These are phyloP conservation scores for Phalacrocorax pelagicus DNA, from an alignment of 2,113 vertebrate species.

Conservation along the genomic window DNA sequence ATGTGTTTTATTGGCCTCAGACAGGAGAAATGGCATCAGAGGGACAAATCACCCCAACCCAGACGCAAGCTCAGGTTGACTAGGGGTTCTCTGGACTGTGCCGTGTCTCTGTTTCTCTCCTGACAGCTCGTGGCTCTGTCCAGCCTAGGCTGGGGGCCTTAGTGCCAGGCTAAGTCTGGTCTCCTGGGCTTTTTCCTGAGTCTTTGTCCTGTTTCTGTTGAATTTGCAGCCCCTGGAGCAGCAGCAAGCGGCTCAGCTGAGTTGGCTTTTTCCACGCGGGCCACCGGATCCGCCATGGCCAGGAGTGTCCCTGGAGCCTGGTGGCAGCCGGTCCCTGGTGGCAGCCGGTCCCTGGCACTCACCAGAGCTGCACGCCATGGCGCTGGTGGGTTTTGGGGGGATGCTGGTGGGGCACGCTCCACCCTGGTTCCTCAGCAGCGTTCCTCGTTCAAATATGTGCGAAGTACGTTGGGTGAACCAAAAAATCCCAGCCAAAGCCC, in stretches of 20 bases:
- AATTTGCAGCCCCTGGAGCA: not conserved
- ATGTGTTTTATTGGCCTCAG: not conserved
- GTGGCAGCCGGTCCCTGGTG: not conserved
- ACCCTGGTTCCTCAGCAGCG: not conserved
- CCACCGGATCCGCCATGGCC: not conserved
- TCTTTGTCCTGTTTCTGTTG: not conserved
- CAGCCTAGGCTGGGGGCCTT: not conserved
- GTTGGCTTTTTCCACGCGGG: not conserved
- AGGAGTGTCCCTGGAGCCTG: not conserved
- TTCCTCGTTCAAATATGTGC: fast-evolving
- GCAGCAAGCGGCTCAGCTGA: not conserved
- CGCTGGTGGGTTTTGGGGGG: not conserved
- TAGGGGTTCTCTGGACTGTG: too few species aligned
- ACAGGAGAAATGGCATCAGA: not conserved
- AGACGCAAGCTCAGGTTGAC: not conserved
- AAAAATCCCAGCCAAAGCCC: not conserved
- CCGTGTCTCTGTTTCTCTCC: not conserved
- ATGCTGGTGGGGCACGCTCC: not conserved
- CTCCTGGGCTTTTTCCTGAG: not conserved
- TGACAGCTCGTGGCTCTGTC: not conserved
- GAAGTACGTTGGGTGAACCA: fast-evolving
- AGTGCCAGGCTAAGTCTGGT: too few species aligned
- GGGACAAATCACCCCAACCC: too few species aligned
- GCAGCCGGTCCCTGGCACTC: not conserved
- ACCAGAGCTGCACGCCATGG: not conserved